Evolutionary conservation across 2,888 invertebrate genomes (phyloP).

Genomic region (Caenorhabditis doughertyi): DNA sequence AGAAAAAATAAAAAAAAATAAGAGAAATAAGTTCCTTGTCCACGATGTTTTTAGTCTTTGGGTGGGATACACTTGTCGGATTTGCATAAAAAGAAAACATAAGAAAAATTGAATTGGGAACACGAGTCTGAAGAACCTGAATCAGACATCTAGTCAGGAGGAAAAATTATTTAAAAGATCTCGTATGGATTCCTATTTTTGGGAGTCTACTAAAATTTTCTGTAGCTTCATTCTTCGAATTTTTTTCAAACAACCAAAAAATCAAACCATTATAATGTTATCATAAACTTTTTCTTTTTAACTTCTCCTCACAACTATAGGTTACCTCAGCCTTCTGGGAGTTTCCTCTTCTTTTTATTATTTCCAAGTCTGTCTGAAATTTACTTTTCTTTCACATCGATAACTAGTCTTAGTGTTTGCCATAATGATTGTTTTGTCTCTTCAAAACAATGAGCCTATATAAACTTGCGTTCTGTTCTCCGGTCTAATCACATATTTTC

Average conservation of each 20-base stretch:
- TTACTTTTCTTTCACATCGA: not conserved
- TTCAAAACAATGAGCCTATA: not conserved
- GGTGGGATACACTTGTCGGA: conserved; percentile 17
- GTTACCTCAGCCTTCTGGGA: not conserved
- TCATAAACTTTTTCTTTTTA: conserved; percentile 2
- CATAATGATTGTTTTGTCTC: not conserved
- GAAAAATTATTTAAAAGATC: not conserved
- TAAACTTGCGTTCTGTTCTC: not conserved
- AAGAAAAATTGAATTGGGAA: conserved; percentile 12
- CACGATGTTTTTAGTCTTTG: conserved; percentile 9
- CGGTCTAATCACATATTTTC: not conserved
- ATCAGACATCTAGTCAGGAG: not conserved
- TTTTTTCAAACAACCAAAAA: not conserved
- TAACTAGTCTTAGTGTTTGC: not conserved
- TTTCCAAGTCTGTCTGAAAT: not conserved
- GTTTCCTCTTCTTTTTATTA: not conserved
- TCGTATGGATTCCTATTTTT: conserved; percentile 2
- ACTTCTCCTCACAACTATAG: conserved; percentile 4
- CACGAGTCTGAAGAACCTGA: conserved; percentile 2
- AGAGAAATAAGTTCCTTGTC: conserved; percentile 36
- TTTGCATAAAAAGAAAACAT: conserved; percentile 33
- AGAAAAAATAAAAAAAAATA: conserved; percentile 2
- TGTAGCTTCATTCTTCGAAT: not conserved
- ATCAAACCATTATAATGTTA: not conserved
- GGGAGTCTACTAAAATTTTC: too few species aligned